These are phyloP conservation scores for Chloroceryle inda DNA, from an alignment of 2,797 vertebrate genomes.

Conservation along the genomic window DNA sequence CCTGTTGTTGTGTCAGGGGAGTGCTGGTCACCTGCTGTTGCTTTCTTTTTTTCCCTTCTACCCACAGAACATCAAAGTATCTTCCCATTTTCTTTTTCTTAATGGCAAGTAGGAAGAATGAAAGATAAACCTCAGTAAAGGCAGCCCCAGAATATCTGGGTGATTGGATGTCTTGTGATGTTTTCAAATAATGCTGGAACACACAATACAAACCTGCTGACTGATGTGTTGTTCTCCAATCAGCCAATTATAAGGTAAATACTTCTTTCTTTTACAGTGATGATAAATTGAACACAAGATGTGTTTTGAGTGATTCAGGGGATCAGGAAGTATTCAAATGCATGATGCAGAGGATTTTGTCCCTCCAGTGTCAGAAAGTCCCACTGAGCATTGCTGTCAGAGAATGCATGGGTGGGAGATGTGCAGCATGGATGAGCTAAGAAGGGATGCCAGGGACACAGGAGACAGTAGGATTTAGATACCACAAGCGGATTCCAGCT, in stretches of 20 bases:
- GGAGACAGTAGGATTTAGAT: neutral
- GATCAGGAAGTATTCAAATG: neutral
- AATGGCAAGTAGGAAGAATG: neutral
- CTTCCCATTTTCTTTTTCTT: neutral
- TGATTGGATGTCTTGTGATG: neutral
- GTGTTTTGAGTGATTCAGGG: neutral
- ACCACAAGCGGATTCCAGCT: fast-evolving
- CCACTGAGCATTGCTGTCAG: neutral
- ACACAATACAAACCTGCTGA: neutral
- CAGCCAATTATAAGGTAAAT: neutral
- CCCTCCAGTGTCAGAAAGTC: neutral
- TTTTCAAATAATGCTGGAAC: neutral
- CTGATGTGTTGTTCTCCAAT: neutral
- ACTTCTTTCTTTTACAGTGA: neutral
- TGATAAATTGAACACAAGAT: neutral
- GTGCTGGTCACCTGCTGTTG: neutral
- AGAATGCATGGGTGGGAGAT: neutral
- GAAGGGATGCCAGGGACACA: fast-evolving
- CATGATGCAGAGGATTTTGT: neutral
- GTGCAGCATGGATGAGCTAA: neutral
- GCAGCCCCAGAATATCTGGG: neutral
- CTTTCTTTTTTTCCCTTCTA: neutral
- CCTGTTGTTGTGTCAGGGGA: neutral
- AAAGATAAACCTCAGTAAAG: neutral
- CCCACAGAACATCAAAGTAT: neutral